These are phyloP conservation scores for Sinohyriopsis cumingii DNA, from an alignment of 2,888 invertebrate genomes.

Conservation along the genomic window DNA sequence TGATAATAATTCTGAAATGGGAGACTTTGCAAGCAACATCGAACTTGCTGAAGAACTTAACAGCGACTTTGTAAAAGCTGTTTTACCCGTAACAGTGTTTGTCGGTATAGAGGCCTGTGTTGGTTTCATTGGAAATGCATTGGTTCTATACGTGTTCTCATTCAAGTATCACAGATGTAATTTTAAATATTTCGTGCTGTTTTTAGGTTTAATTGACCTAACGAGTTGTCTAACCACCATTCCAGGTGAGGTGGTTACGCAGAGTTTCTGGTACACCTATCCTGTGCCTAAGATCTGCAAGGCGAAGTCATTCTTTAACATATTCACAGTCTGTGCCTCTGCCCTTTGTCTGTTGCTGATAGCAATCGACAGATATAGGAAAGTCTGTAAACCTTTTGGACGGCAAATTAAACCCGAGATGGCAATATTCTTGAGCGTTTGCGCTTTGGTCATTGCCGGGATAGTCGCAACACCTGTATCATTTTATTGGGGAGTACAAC, in stretches of 20 bases:
- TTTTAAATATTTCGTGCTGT: constrained; percentile 32
- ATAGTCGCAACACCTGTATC: constrained; percentile 6
- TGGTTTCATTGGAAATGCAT: constrained; percentile 29
- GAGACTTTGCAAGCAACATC: not conserved
- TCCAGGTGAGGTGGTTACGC: constrained; percentile 3
- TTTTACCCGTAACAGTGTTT: constrained; percentile 23
- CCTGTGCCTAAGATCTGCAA: constrained; percentile 1
- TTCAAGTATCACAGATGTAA: constrained; percentile 25
- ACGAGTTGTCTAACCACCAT: not conserved
- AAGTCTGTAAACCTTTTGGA: constrained; percentile 42
- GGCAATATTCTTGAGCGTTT: not conserved
- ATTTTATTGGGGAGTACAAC: constrained; percentile 9
- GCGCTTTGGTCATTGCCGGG: not conserved
- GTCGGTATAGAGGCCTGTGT: constrained; percentile 22
- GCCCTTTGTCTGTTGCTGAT: constrained; percentile 40
- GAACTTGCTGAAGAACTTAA: constrained; percentile 13
- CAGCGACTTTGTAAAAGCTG: constrained; percentile 15
- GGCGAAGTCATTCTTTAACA: constrained; percentile 3
- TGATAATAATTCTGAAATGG: no score
- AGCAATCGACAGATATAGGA: constrained; percentile 43
- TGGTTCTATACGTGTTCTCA: constrained; percentile 29
- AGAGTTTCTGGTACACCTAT: constrained; percentile 6
- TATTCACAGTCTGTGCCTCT: constrained; percentile 14
- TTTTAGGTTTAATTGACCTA: constrained; percentile 24
- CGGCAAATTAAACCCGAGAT: not conserved